Evolutionary conservation across 2,113 vertebrate genomes (phyloP), one percentile per base, ranked within the genome.

Genomic region (Hippocampus abdominalis): DNA sequence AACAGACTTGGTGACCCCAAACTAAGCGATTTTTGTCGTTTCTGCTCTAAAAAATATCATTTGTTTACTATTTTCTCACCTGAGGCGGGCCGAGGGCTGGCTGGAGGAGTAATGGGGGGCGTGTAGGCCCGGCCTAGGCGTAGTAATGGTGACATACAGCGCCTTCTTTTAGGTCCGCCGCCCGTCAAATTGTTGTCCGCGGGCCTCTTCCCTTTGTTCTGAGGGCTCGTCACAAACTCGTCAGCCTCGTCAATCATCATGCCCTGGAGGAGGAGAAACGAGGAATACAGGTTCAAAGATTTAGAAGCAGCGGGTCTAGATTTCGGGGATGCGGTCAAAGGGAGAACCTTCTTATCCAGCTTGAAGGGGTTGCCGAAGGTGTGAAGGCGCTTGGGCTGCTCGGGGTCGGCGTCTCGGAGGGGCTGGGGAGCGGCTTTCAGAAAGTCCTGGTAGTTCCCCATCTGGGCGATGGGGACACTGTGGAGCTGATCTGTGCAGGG

Each of bases 181-280:
- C 90, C 88, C 0, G 73, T 68, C 54, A 92, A 91, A 82, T 92
- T 95, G 65, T 73, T 95, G 66, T 95, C 95, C 0, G 89, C 90
- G 0, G 89, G 90, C 46, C 94, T 90, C 75, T 97, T 96, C 48
- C 95, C 87, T 84, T 98, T 98, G 88, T 94, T 98, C 86, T 98
- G 96, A 66, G 97, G 94, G 3, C 96, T 93, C 2, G 95, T 88
- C 15, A 99, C 94, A 76, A 99, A 98, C 81, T 99, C 96, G 25
- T 99, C 97, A 0, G 97, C 95, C 90, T 99, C 97, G 36, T 99
- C 97, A 15, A 99, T 97, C 97, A 99, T 98, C 96, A 99, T 98
- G 64, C 95, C 97, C 97, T 80, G 78, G 8, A n/a, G n/a, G 23
- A 23, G 27, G 65, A 51, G 39, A 25, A 21, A 13, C 1, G 4